Percentiles rank a stretch among this genome's conserved stretches.
phyloP scores from a whole-genome alignment of 2,888 invertebrate species.

The Nephrotoma flavescens region DNA sequence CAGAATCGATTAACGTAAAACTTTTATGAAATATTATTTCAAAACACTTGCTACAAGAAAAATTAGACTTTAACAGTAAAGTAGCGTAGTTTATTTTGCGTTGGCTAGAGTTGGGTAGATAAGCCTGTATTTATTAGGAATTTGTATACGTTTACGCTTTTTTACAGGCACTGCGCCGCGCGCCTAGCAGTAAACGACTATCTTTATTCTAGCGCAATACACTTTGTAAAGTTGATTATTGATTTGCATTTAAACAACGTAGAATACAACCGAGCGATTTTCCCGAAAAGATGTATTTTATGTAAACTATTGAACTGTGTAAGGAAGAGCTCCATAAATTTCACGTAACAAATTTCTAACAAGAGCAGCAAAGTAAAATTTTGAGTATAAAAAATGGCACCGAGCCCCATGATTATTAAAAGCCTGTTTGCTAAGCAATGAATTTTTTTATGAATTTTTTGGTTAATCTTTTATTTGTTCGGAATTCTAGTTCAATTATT shows the following conservation, averaged over 20 bases:
- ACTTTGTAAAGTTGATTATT: neutral
- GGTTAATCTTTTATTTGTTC: too few relatives aligned
- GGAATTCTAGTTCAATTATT: too few relatives aligned
- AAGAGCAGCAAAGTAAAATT: too few relatives aligned
- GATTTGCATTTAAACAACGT: neutral
- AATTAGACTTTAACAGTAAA: neutral
- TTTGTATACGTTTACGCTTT: neutral
- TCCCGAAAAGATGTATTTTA: too few relatives aligned
- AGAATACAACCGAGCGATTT: too few relatives aligned
- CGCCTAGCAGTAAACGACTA: neutral
- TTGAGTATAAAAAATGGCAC: too few relatives aligned
- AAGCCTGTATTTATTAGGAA: neutral
- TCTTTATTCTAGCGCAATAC: neutral
- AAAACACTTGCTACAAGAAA: neutral
- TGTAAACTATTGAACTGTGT: too few relatives aligned
- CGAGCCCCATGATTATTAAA: too few relatives aligned
- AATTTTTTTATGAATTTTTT: too few relatives aligned
- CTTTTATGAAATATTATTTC: neutral
- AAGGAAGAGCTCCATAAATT: too few relatives aligned
- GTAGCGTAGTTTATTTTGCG: neutral
- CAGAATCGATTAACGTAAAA: neutral
- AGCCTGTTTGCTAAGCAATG: too few relatives aligned
- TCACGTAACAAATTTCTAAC: too few relatives aligned
- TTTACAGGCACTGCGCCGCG: neutral
- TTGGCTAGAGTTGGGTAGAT: neutral